Evolutionary conservation across 2,888 invertebrate species (phyloP).

Genomic region (Acleris sparsana): DNA sequence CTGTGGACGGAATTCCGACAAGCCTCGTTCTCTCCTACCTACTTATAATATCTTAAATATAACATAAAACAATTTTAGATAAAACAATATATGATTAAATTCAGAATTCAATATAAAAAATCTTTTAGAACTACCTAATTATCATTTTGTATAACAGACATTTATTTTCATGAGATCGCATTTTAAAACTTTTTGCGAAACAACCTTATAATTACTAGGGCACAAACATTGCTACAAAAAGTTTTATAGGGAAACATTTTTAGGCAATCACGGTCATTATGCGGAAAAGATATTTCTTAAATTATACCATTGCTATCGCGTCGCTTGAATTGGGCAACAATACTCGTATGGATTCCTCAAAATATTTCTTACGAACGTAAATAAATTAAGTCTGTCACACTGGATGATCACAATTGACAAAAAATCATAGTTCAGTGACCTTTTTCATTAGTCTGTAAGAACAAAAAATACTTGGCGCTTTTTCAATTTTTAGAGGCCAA

Average conservation of each 20-base stretch:
- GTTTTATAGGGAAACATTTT: not conserved
- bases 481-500: too few relatives aligned
- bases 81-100: not conserved
- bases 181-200: too few relatives aligned
- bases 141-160: too few relatives aligned
- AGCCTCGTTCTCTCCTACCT: conserved; percentile 20
- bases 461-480: too few relatives aligned
- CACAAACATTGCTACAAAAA: not conserved
- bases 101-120: conserved; percentile 1
- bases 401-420: too few relatives aligned
- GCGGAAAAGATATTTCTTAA: not conserved
- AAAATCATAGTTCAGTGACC: too few relatives aligned
- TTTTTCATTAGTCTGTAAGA: too few relatives aligned
- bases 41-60: conserved; percentile 7
- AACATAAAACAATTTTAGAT: conserved; percentile 7
- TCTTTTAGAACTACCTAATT: not conserved
- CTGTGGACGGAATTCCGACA: conserved; percentile 31
- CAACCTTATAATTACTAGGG: not conserved
- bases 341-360: not conserved
- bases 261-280: not conserved
- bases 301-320: too few relatives aligned
- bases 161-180: too few relatives aligned
- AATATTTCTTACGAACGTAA: too few relatives aligned
- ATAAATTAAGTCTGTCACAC: too few relatives aligned
- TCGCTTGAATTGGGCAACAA: not conserved